Evolutionary conservation across 92 coral and sea anemone species (phyloP), one percentile per base, ranked within the genome.

Genomic region (Umimayanthus chanpuru): DNA sequence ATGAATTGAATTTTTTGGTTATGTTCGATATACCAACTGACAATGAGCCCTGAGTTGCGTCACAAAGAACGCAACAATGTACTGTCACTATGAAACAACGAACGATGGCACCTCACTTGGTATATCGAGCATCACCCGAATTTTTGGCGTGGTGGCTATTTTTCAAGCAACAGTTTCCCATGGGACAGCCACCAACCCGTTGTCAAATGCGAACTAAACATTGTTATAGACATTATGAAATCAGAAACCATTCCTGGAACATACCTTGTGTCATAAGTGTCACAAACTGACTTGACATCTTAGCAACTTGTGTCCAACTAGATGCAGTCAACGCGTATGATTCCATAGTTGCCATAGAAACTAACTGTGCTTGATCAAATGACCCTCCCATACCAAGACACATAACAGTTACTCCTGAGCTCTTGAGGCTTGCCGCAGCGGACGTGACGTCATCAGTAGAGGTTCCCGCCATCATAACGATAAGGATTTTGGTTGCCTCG

Each of bases 311-410:
- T 21, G 85, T 82, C 49, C 84, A 91, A 11, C 82, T 78, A 4
- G 96, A 39, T 26, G 89, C 91, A 2, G 89, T 86, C 32, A 92
- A 53, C 8, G 77, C 89, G 82, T 94, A 94, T 0, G 96, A 86
- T 25, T 93, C 86, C 58, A 74, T 72, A 10, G 76, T 80, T 40
- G 96, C 96, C 91, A 94, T 92, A 26, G 94, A 86, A 26, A 86
- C 80, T 41, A 94, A 86, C 44, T 94, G 96, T 9, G 93, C 64
- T 41, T 75, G 89, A 64, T 90, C 94, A 73, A 89, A 88, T 16
- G 89, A 88, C 21, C 85, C 83, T 66, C 96, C 96, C 91, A 91
- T 91, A 9, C 93, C 93, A 23, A 91, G 93, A 23, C 91, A 88
- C 65, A 91, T 18, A 3, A 88, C 77, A 6, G 30, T 88, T 23